Evolutionary conservation across 2,113 vertebrate genomes (phyloP), one percentile per base, ranked within the genome.

Genomic region (Phasianus colchicus): DNA sequence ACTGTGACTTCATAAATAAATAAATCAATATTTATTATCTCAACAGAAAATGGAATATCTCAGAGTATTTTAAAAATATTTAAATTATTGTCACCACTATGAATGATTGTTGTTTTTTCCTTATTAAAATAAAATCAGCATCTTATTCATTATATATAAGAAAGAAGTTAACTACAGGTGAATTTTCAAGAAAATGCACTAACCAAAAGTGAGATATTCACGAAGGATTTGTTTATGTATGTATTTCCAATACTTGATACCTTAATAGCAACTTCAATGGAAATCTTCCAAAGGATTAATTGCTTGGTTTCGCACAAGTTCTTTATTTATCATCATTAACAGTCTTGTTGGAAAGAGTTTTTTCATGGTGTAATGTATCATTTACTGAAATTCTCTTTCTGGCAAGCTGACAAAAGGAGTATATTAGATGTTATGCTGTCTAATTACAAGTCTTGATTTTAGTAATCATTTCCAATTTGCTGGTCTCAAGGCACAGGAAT

Each of bases 271-370:
- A 92, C 93, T 97, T 96, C 75, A 96, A 14, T 90, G 76, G 45
- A 95, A 92, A 89, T 29, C 29, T 96, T 97, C 83, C 85, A 88
- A 77, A 96, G 67, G 43, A 97, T 96, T 97, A 97, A 97, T 97
- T 97, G 84, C 90, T 92, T 95, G 60, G 42, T 76, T 97, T 96
- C 97, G 69, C 38, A 92, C 36, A 94, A 91, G 45, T 95, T 95
- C 85, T 96, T 96, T 97, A 95, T 96, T 96, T 96, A 94, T 97
- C 93, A 96, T 97, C 92, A 96, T 97, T 97, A 97, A 91, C 87
- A 95, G 54, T 32, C 64, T 64, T 92, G 25, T 78, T 95, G 93
- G 65, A 97, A 96, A 86, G 58, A 50, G 6, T 32, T 84, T 86
- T 95, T 96, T 96, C 77, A 90, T 40, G 21, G 63, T 88, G 8